These are phyloP conservation scores for Poeciliopsis turneri DNA, from an alignment of 2,797 vertebrate species.

Conservation along the genomic window DNA sequence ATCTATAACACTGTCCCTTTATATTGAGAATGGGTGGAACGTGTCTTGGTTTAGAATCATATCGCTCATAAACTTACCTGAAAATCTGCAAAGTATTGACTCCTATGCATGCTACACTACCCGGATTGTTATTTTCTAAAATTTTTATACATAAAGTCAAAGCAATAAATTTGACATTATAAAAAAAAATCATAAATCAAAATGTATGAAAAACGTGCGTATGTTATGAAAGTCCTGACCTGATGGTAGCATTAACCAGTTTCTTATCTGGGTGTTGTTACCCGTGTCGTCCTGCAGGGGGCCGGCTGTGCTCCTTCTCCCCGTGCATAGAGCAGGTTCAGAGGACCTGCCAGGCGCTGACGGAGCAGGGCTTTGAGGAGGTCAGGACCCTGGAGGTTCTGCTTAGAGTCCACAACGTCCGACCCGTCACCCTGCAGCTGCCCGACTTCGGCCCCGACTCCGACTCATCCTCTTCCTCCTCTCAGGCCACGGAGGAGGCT, in stretches of 20 bases:
- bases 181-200: background rate
- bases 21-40: background rate
- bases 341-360: constrained; percentile 87
- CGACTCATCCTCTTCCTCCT: constrained; percentile 9
- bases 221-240: too few species aligned
- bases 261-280: background rate
- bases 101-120: background rate
- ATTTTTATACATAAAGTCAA: background rate
- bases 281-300: constrained; percentile 78
- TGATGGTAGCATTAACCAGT: background rate
- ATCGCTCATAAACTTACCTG: background rate
- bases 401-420: constrained; percentile 87
- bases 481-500: constrained; percentile 24
- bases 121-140: background rate
- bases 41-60: background rate
- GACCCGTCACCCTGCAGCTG: constrained; percentile 85
- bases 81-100: background rate
- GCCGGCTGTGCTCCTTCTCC: constrained; percentile 94
- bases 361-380: constrained; percentile 86
- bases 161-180: background rate
- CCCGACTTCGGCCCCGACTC: constrained; percentile 87
- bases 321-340: constrained; percentile 98
- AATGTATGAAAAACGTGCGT: background rate
- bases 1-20: too few species aligned
- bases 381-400: constrained; percentile 92